A percentile compares a stretch with the other conserved stretches of the same genome.
These are phyloP conservation scores for Microctenopoma steveboyesi DNA, from an alignment of 2,797 vertebrate species.

Conservation along the genomic window DNA sequence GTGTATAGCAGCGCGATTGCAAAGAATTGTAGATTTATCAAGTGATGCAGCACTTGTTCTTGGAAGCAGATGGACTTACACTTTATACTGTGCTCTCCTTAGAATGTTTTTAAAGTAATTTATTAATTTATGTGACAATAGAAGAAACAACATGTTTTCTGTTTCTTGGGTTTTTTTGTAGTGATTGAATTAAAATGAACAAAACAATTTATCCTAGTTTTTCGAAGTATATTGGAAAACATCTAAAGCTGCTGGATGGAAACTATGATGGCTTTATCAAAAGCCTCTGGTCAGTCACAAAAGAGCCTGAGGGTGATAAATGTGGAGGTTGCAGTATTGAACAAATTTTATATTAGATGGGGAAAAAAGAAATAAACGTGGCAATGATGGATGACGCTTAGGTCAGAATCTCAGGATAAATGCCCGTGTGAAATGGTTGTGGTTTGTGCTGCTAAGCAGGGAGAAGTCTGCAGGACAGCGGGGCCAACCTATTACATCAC, in stretches of 20 bases:
- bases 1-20: neutral
- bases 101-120: neutral
- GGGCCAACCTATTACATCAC: slow-evolving; percentile 30
- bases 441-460: slow-evolving; percentile 8
- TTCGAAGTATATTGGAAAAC: neutral
- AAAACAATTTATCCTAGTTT: neutral
- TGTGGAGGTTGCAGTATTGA: slow-evolving; percentile 36
- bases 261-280: slow-evolving; percentile 18
- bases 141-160: neutral
- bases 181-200: no score
- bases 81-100: neutral
- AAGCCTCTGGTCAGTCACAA: neutral
- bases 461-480: slow-evolving; percentile 16
- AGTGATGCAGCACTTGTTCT: neutral
- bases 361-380: slow-evolving; percentile 5
- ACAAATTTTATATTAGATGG: slow-evolving; percentile 19
- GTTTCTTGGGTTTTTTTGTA: no score
- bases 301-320: slow-evolving; percentile 43
- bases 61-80: neutral
- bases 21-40: neutral
- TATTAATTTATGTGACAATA: neutral
- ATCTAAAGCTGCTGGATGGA: slow-evolving; percentile 1
- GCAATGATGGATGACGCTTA: slow-evolving; percentile 44
- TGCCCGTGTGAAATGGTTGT: slow-evolving; percentile 10
- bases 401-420: slow-evolving; percentile 16